A percentile compares a stretch with the other conserved stretches of the same genome.
Evolutionary conservation across 1,140 invertebrate species (phyloP).

Genomic region (Drosophila varians): DNA sequence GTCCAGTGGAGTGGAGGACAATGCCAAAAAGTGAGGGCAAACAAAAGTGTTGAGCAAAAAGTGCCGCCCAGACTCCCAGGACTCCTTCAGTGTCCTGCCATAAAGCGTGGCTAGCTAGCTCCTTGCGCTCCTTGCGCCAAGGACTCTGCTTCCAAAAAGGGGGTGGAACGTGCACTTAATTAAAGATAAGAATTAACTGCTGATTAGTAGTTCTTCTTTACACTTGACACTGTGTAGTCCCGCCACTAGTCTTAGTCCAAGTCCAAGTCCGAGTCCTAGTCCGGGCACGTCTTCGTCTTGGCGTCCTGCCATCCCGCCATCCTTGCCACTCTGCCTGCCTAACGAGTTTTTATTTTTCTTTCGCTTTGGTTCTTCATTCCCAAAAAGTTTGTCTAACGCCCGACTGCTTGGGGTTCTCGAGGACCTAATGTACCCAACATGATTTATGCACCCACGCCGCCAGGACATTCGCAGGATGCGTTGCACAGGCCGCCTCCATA

Average conservation of each 20-base stretch:
- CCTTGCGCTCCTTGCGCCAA: slow-evolving; percentile 12
- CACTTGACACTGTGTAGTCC: slow-evolving; percentile 73
- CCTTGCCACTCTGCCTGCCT: slow-evolving; percentile 10
- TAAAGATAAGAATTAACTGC: slow-evolving; percentile 83
- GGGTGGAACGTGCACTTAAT: slow-evolving; percentile 76
- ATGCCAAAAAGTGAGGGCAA: slow-evolving; percentile 61
- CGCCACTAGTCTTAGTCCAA: slow-evolving; percentile 14
- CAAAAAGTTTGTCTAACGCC: slow-evolving; percentile 48
- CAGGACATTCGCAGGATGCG: neutral
- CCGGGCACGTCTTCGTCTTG: slow-evolving; percentile 54
- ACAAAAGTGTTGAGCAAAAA: slow-evolving; percentile 72
- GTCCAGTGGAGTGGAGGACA: slow-evolving; percentile 57
- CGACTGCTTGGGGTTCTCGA: slow-evolving; percentile 19
- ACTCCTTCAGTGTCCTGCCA: slow-evolving; percentile 36
- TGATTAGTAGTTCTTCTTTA: slow-evolving; percentile 83
- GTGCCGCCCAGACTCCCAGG: slow-evolving; percentile 33
- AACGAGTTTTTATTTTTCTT: slow-evolving; percentile 81
- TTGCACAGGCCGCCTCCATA: slow-evolving; percentile 45
- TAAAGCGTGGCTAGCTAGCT: slow-evolving; percentile 35
- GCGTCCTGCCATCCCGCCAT: slow-evolving; percentile 4
- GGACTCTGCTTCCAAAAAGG: slow-evolving; percentile 19
- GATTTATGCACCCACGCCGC: slow-evolving; percentile 61
- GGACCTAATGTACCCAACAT: slow-evolving; percentile 63
- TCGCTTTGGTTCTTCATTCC: slow-evolving; percentile 22
- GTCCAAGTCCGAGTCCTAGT: slow-evolving; percentile 28